phyloP scores from a whole-genome alignment of 2,888 invertebrate genomes.

The Volucella bombylans region DNA sequence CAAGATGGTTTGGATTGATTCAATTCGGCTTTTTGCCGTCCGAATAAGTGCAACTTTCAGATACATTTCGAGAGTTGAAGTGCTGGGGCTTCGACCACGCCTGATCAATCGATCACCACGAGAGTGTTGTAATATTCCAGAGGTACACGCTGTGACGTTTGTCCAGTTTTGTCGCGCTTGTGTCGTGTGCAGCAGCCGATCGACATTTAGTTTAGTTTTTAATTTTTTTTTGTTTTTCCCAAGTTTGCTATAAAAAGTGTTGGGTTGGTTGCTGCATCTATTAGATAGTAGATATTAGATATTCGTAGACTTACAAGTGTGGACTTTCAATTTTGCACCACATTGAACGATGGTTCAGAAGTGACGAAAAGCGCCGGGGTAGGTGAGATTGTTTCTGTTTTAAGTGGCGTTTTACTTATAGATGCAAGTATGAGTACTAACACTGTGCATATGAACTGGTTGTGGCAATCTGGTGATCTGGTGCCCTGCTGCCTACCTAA shows the following conservation, averaged over 20 bases:
- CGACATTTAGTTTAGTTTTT: too few relatives aligned
- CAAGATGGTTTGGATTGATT: constrained; percentile 24
- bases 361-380: background rate
- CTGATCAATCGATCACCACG: constrained; percentile 68
- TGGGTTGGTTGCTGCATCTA: too few relatives aligned
- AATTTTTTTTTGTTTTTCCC: too few relatives aligned
- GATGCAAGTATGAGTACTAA: too few relatives aligned
- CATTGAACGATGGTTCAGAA: constrained; percentile 45
- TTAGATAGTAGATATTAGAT: too few relatives aligned
- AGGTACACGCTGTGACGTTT: background rate
- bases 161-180: background rate
- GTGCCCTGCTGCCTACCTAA: too few relatives aligned
- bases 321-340: constrained; percentile 65
- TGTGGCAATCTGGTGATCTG: too few relatives aligned
- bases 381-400: constrained; percentile 38
- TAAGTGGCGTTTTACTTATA: background rate
- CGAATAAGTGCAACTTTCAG: constrained; percentile 52
- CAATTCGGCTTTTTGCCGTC: constrained; percentile 24
- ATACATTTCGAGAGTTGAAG: constrained; percentile 17
- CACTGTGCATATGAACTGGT: too few relatives aligned
- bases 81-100: constrained; percentile 49
- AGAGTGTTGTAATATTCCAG: constrained; percentile 38
- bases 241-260: too few relatives aligned
- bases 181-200: too few relatives aligned
- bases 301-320: constrained; percentile 30